phyloP scores from a whole-genome alignment of 2,888 invertebrate genomes.

The Frankliniella fusca region DNA sequence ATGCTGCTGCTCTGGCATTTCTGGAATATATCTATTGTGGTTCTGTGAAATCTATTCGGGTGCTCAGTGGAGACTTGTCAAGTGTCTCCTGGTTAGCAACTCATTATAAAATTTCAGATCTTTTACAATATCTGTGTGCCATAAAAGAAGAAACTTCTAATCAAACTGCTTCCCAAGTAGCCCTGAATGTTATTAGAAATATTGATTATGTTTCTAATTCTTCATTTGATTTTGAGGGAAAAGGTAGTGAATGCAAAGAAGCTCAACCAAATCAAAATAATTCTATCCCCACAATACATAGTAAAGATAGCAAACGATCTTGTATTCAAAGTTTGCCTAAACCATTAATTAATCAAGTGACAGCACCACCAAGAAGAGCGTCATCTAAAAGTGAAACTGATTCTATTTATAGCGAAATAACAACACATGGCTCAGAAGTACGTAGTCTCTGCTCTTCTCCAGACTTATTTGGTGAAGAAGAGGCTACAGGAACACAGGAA shows the following conservation, averaged over 20 bases:
- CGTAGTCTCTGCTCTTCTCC: conserved; percentile 38
- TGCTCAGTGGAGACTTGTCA: conserved; percentile 39
- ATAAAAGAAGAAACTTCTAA: not conserved
- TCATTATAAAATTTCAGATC: conserved; percentile 43
- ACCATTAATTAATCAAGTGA: conserved; percentile 5
- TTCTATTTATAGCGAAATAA: not conserved
- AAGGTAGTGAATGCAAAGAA: not conserved
- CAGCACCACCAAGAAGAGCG: no score
- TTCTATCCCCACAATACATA: no score
- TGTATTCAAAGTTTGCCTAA: not conserved
- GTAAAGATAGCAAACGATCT: no score
- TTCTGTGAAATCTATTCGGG: conserved; percentile 40
- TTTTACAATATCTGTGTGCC: conserved; percentile 42
- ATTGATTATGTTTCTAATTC: not conserved
- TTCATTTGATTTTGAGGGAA: not conserved
- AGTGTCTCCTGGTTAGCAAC: conserved; percentile 42
- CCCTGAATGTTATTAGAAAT: not conserved
- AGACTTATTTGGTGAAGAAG: conserved; percentile 40
- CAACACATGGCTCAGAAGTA: not conserved
- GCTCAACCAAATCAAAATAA: not conserved
- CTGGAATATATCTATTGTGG: conserved; percentile 48
- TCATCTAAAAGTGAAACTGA: not conserved
- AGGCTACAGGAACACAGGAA: not conserved
- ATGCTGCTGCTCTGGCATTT: conserved; percentile 44
- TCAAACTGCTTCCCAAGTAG: not conserved